Percentiles rank a stretch among this genome's conserved stretches.
Conservation (phyloP, 2,797 vertebrate genomes). For the Sphenopsis melanotis region DNA sequence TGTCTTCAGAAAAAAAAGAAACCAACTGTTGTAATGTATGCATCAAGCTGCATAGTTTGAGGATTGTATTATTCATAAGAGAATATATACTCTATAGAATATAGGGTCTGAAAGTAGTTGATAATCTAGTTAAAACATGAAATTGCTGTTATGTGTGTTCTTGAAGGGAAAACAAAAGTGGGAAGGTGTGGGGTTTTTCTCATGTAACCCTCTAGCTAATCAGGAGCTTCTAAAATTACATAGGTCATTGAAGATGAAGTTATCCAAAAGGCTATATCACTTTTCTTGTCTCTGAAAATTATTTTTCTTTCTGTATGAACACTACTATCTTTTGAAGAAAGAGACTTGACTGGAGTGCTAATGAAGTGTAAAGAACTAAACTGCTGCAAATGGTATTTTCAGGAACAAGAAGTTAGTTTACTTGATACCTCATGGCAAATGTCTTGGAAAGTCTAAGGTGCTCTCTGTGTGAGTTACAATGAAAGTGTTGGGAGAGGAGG, state of each 20-base stretch:
- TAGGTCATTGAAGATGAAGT: neutral
- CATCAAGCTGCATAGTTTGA: neutral
- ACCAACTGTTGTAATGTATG: neutral
- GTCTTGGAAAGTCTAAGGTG: constrained; percentile 3
- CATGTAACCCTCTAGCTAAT: neutral
- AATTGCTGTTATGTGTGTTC: neutral
- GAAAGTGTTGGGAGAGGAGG: neutral
- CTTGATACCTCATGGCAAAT: constrained; percentile 20
- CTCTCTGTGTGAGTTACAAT: neutral
- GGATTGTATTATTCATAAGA: neutral
- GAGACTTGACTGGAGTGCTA: neutral
- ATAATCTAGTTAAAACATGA: neutral
- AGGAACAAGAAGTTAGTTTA: constrained; percentile 41
- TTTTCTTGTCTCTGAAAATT: neutral
- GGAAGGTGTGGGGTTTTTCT: neutral
- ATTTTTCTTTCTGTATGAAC: neutral
- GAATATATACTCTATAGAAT: neutral
- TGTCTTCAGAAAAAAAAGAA: neutral
- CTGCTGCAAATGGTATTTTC: constrained; percentile 30
- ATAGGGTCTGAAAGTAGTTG: neutral
- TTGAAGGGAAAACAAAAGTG: neutral
- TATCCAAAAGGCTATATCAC: neutral
- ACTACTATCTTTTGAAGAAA: constrained; percentile 22
- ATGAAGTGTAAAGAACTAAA: constrained; percentile 2
- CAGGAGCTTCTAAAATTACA: neutral